Evolutionary conservation across 2,888 invertebrate species (phyloP).

Genomic region (Lithophane semibrunnea): DNA sequence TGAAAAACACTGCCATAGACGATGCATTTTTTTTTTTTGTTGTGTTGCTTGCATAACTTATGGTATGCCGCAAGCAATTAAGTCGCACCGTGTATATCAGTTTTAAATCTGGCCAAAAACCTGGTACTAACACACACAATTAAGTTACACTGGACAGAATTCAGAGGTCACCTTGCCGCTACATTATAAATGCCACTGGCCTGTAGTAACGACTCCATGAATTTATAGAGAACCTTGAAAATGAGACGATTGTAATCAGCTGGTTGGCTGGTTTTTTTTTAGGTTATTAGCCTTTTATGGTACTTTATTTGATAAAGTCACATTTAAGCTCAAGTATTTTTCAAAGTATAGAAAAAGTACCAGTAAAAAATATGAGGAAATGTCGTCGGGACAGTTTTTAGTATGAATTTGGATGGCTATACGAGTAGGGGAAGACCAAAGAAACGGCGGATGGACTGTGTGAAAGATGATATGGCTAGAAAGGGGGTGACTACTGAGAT

Average conservation of each 20-base stretch:
- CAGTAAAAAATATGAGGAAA: too few species aligned
- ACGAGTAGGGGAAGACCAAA: too few species aligned
- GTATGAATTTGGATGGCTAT: too few species aligned
- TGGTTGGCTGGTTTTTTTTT: background rate
- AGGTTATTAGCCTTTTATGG: background rate
- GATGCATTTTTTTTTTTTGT: background rate
- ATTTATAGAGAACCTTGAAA: conserved; percentile 33
- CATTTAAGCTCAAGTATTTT: background rate
- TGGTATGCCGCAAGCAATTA: background rate
- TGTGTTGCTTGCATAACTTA: background rate
- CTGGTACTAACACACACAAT: conserved; percentile 11
- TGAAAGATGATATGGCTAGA: too few species aligned
- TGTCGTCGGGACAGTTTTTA: too few species aligned
- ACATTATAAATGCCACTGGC: conserved; percentile 25
- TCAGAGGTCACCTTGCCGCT: conserved; percentile 43
- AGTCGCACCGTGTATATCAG: too few species aligned
- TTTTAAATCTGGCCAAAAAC: background rate
- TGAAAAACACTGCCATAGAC: background rate
- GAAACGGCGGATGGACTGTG: too few species aligned
- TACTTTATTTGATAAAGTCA: background rate
- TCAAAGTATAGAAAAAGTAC: background rate
- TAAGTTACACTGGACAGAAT: conserved; percentile 14
- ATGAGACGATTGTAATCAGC: conserved; percentile 46
- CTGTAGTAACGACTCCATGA: conserved; percentile 21
- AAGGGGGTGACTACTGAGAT: too few species aligned